Base-by-base conservation (phyloP, 2,797 vertebrate species). In the Coregonus suidteri region DNA sequence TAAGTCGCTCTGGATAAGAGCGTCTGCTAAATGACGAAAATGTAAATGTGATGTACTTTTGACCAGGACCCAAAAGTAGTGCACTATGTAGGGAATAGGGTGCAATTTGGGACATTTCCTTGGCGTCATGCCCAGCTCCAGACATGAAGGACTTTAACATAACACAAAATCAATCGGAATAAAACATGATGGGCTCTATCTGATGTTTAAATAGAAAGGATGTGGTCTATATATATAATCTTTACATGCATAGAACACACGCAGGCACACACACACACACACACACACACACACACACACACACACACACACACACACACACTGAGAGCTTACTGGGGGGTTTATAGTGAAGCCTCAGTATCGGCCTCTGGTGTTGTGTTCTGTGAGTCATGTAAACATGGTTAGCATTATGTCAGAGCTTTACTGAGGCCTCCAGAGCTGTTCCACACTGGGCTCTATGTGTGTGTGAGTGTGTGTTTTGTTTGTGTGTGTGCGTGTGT, bases 361-460 rank as follows among this genome's bases (percentile, higher is more conserved):
- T 80, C 77, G 51, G 77, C 79, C 78, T 71, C 65, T 77, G 85
- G 74, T 81, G 85, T 69, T 83, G 51, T 69, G 71, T 62, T 78
- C 31, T 53, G 41, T 47, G 9, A 47, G 7, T 47, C 76, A 69
- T 81, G 74, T 82, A 83, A 82, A 88, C 77, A 83, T 65, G 56
- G 30, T 85, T 88, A 73, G 37, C n/a, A 59, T 65, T 18, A 67
- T 70, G 65, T 79, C 41, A 75, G 81, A 80, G 77, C 80, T 82
- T 82, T 82, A 77, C 80, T 74, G 59, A 81, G 79, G 56, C 73
- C 73, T 75, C 68, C 66, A 53, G 79, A 85, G 75, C 69, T 65
- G 84, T 81, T 81, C 41, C 86, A 84, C 84, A 80, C 72, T 82
- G 79, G 66, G 70, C 37, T 87, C 79, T 77, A 80, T 85, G 82